These are phyloP conservation scores for Dusona sp. DNA, from an alignment of 2,888 invertebrate species.

Conservation along the genomic window DNA sequence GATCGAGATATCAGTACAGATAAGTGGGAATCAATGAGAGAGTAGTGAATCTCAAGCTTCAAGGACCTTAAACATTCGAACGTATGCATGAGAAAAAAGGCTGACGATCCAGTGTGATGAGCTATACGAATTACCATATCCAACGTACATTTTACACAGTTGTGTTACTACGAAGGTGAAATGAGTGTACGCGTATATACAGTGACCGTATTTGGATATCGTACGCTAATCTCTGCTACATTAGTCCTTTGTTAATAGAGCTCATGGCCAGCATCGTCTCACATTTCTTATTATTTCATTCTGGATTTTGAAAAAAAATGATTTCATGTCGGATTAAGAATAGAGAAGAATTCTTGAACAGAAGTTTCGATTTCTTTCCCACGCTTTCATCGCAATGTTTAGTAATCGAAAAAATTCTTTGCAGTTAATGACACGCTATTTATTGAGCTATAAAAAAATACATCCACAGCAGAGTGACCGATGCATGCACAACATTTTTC, in stretches of 20 bases:
- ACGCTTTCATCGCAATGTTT: conserved; percentile 3
- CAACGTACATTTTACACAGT: conserved; percentile 78
- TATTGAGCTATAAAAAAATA: conserved; percentile 10
- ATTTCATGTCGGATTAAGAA: background rate
- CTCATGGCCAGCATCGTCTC: conserved; percentile 18
- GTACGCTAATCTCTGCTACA: conserved; percentile 34
- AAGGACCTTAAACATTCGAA: conserved; percentile 71
- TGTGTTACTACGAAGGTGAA: conserved; percentile 74
- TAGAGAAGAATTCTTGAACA: background rate
- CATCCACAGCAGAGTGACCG: background rate
- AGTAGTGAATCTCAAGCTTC: conserved; percentile 74
- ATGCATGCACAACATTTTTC: conserved; percentile 10
- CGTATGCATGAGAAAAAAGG: conserved; percentile 57
- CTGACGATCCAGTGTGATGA: conserved; percentile 76
- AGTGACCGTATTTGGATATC: conserved; percentile 79
- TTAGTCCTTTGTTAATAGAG: conserved; percentile 26
- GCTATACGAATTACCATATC: conserved; percentile 83
- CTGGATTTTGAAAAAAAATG: background rate
- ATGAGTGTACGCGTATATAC: conserved; percentile 46
- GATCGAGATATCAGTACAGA: conserved; percentile 40
- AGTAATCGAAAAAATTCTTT: conserved; percentile 9
- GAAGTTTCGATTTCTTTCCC: conserved; percentile 1
- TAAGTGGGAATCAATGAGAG: conserved; percentile 61
- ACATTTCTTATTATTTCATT: conserved; percentile 8
- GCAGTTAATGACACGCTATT: conserved; percentile 8